Evolutionary conservation across 2,797 vertebrate genomes (phyloP), one percentile per base, ranked within the genome.

Genomic region (Danio jaintianensis): DNA sequence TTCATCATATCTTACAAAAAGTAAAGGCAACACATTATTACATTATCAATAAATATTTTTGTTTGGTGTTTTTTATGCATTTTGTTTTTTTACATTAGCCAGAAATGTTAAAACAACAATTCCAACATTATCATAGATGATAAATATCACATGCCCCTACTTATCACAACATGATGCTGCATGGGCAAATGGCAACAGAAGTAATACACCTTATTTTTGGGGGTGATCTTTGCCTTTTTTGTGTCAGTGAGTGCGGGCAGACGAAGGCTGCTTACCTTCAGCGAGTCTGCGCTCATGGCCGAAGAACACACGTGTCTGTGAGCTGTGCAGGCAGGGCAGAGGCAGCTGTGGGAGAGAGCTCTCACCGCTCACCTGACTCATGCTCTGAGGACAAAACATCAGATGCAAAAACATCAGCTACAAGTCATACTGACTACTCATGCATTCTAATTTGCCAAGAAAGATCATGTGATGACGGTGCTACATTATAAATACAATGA

Each of bases 271-370:
- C 88, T 91, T 90, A 98, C 98, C 98, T 91, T 99, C 95, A 75
- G 97, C 95, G 45, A 96, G 96, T 84, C 96, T 92, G 79, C 96
- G 93, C 82, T 99, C 96, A 12, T 97, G 97, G 58, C 98, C 98
- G 29, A 99, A 98, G 91, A 98, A 99, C 78, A 99, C 94, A 0
- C 98, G 93, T 0, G 96, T 98, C 81, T 94, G 94, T 64, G 95
- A 92, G 87, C 94, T 96, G 85, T 96, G 94, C 89, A 99, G 96
- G 79, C 94, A 97, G 0, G 98, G 98, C 66, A 99, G 93, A 48
- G 98, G 97, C 87, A 99, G 95, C 85, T 97, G 95, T 3, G 96
- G 96, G 56, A 97, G 92, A 62, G 89, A 80, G 45, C 87, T 90
- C 38, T 96, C 86, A 63, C 91, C 93, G 45, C 93, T 92, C 0